These are phyloP conservation scores for Catostylus mosaicus DNA, from an alignment of 30 jellyfish, hydroid and myxozoan genomes.

Conservation along the genomic window DNA sequence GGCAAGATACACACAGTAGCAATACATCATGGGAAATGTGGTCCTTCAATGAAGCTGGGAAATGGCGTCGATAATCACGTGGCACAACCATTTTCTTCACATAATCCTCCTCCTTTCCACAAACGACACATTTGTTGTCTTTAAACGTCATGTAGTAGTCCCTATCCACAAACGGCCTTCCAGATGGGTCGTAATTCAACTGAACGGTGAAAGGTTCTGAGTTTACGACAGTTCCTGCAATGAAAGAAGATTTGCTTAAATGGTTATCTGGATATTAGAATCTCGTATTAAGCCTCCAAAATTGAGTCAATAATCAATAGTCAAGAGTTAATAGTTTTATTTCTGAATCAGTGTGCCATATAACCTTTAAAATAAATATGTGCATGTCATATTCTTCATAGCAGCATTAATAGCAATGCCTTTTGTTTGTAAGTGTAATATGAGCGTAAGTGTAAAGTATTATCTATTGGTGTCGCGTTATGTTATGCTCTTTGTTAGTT, in stretches of 20 bases:
- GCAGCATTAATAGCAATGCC: too few relatives aligned
- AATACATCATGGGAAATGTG: constrained; percentile 90
- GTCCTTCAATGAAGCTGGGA: constrained; percentile 83
- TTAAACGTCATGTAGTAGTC: constrained; percentile 93
- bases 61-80: constrained; percentile 92
- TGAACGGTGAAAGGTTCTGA: constrained; percentile 90
- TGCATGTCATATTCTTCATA: too few relatives aligned
- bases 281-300: too few relatives aligned
- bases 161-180: constrained; percentile 77
- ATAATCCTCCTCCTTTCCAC: constrained; percentile 79
- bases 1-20: constrained; percentile 81
- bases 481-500: too few relatives aligned
- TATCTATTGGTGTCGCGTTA: too few relatives aligned
- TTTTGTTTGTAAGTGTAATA: too few relatives aligned
- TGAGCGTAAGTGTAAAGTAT: too few relatives aligned
- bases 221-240: constrained; percentile 63
- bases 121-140: constrained; percentile 90
- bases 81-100: constrained; percentile 92
- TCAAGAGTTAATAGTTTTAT: too few relatives aligned
- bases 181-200: constrained; percentile 81
- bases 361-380: too few relatives aligned
- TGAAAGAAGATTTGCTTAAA: neutral
- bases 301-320: too few relatives aligned
- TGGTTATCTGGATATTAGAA: too few relatives aligned
- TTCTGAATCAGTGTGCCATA: too few relatives aligned